Evolutionary conservation across 1,140 invertebrate species (phyloP).

Genomic region (Caenorhabditis tropicalis): DNA sequence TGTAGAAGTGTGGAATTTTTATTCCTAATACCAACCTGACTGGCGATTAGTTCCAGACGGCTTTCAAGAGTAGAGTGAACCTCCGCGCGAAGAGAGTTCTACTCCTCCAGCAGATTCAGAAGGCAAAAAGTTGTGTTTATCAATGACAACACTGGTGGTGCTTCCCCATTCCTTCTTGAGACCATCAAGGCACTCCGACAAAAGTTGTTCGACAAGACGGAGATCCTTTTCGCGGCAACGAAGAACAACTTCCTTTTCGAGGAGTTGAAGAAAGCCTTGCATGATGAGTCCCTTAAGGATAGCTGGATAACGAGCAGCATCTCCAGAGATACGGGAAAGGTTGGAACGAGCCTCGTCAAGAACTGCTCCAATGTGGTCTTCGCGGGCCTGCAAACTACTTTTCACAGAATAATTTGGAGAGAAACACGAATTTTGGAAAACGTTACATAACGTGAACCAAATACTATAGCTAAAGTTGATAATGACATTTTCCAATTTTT

Average conservation of each 20-base stretch:
- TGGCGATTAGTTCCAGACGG: conserved; percentile 89
- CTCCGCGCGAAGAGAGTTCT: conserved; percentile 83
- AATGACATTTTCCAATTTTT: no score
- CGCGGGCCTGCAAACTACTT: conserved; percentile 60
- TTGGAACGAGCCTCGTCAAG: conserved; percentile 88
- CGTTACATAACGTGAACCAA: no score
- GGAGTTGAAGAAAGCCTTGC: conserved; percentile 81
- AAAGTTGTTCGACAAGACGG: conserved; percentile 76
- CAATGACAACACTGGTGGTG: conserved; percentile 70
- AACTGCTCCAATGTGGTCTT: conserved; percentile 76
- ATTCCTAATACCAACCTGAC: conserved; percentile 76
- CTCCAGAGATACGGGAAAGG: conserved; percentile 82
- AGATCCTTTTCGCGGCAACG: conserved; percentile 84
- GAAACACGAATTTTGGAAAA: no score
- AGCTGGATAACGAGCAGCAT: conserved; percentile 80
- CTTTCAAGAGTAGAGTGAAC: conserved; percentile 93
- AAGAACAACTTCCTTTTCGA: conserved; percentile 83
- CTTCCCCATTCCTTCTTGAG: conserved; percentile 79
- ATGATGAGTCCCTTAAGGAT: conserved; percentile 86
- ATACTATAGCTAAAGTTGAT: no score
- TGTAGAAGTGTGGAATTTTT: conserved; percentile 72
- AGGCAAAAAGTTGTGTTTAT: conserved; percentile 77
- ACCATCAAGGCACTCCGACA: conserved; percentile 75
- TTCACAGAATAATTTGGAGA: no score
- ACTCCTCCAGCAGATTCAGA: conserved; percentile 87